Evolutionary conservation across 1,140 invertebrate species (phyloP), one percentile per base, ranked within the genome.

Genomic region (Hormaphis cornu): DNA sequence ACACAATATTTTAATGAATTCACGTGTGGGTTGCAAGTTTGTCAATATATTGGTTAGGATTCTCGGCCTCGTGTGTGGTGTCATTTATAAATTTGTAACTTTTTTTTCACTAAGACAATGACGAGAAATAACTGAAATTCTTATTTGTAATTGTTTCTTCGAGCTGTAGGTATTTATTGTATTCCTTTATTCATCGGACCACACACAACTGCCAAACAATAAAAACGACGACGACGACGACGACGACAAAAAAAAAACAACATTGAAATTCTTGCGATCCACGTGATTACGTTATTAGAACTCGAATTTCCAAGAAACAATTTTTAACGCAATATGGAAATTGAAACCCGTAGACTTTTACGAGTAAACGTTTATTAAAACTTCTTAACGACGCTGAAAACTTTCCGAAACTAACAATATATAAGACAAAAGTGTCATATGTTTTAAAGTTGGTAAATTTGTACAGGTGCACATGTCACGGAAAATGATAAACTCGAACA

Each of bases 331-430:
- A 40, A 48, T 50, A 66, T 66, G 28, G 61, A 50, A 50, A 66
- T 66, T 66, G 44, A 66, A 48, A 66, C 28, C 61, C 18, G 28
- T 50, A 46, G 59, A 66, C 59, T 66, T 66, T 50, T 33, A 66
- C 42, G 42, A 33, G 28, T 30, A 66, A 66, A 24, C 61, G 44
- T 66, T 66, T 66, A 66, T 66, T 66, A 66, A 66, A 66, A 66
- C 61, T 66, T 66, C 28, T 46, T 66, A 50, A 50, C 42, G 61
- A 66, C 30, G 14, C 22, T 30, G 16, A 48, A 50, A 66, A 66
- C 61, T 66, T 66, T 46, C 18, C 16, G 20, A 50, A 66, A 66
- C 18, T 66, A 50, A 66, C 28, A 50, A 66, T 35, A 35, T n/a
- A n/a, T 50, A 46, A n/a, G 44, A 66, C 61, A 22, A 50, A 66